Base-by-base conservation (phyloP, 2,797 vertebrate species). In the Hippopotamyrus pictus region DNA sequence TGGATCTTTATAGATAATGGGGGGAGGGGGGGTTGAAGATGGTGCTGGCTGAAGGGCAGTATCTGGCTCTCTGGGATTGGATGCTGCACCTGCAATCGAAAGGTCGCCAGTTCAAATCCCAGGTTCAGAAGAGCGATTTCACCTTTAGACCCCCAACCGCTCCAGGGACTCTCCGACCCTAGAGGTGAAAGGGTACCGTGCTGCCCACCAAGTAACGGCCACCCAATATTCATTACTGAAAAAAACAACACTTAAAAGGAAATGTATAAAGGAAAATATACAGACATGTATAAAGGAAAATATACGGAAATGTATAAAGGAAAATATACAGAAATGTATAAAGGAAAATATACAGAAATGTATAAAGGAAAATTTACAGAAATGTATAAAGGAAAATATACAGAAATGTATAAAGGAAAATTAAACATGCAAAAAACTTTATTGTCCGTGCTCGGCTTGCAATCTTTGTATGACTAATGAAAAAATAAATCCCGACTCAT, bases 381-480 rank as follows among this genome's bases (percentile, higher is more conserved):
- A 41, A 41, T 41, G 37, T 3, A 41, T 44, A 93, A 86, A 95
- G 94, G 93, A 94, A 94, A 92, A 93, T 93, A n/a, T n/a, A n/a
- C n/a, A 41, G 37, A 41, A 41, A 41, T 41, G 37, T 3, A 41
- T 44, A 93, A 86, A 95, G 94, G 93, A 94, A 94, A 92, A 93
- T 93, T 94, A 95, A 95, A 95, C 94, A 91, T 95, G 86, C 92
- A 93, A 5, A 83, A 88, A 91, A 90, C 92, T 93, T 93, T 95
- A 94, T 95, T 93, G 92, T 92, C 87, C 12, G 51, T 6, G 37
- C 17, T 79, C 7, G 25, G 9, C 87, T 88, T 59, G 37, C 51
- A 54, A 41, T 69, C 73, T 89, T 90, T n/a, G 91, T 22, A 88
- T 88, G 37, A 90, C 88, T 90, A 90, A 90, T 89, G 57, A 86